Percentiles rank a stretch among this genome's conserved stretches.
phyloP scores from a whole-genome alignment of 2,113 vertebrate species.

The Pteruthius melanotis region DNA sequence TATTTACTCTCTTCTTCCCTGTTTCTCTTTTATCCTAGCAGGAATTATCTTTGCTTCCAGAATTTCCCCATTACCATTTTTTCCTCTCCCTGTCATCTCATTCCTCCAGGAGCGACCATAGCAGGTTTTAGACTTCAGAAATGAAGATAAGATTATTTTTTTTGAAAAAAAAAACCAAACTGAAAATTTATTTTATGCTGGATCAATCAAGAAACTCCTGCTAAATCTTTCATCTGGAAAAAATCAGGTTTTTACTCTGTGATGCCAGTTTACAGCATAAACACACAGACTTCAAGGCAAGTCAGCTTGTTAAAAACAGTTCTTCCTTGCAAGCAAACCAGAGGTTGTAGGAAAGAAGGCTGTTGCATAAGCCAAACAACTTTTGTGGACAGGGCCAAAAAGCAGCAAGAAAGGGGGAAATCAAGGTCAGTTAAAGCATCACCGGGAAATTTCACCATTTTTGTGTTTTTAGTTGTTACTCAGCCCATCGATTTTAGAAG shows the following conservation, averaged over 20 bases:
- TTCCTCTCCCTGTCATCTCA: background rate
- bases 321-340: background rate
- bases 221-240: background rate
- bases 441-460: background rate
- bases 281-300: background rate
- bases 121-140: background rate
- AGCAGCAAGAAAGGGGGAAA: conserved; percentile 9
- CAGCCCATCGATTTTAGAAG: background rate
- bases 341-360: conserved; percentile 1
- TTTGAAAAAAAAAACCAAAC: background rate
- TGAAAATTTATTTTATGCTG: background rate
- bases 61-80: background rate
- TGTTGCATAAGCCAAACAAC: background rate
- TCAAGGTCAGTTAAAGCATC: background rate
- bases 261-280: background rate
- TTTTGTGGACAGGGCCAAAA: conserved; percentile 5
- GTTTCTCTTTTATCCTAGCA: background rate
- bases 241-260: background rate
- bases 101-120: background rate
- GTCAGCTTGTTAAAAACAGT: background rate
- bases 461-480: background rate
- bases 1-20: background rate
- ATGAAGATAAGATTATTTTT: background rate
- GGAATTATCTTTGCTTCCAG: background rate
- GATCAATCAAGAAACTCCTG: background rate